Evolutionary conservation across 2,797 vertebrate species (phyloP).

Genomic region (Podarcis siculus): DNA sequence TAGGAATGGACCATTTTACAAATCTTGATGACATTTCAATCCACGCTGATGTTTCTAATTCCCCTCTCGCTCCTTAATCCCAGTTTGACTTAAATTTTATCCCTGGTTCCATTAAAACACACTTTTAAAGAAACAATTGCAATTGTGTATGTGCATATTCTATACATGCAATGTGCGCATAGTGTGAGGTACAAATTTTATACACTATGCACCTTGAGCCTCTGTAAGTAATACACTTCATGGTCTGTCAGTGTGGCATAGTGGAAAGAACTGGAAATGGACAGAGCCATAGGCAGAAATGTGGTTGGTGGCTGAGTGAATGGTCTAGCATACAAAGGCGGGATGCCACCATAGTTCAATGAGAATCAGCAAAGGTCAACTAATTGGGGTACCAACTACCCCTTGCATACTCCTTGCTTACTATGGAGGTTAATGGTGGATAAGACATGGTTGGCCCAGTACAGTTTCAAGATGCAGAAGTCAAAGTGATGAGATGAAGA

Average conservation of each 20-base stretch:
- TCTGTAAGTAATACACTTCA: not conserved
- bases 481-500: not conserved
- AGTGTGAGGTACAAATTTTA: too few relatives aligned
- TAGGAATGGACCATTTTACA: not conserved
- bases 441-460: not conserved
- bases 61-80: too few relatives aligned
- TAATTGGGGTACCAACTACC: not conserved
- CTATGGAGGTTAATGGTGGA: not conserved
- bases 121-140: too few relatives aligned
- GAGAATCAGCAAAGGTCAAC: not conserved
- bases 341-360: not conserved
- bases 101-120: too few relatives aligned
- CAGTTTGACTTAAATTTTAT: too few relatives aligned
- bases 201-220: too few relatives aligned
- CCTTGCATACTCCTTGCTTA: not conserved
- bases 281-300: not conserved
- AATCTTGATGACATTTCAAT: too few relatives aligned
- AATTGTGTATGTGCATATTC: too few relatives aligned
- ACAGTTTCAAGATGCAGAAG: not conserved
- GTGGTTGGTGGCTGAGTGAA: not conserved
- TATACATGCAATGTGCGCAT: too few relatives aligned
- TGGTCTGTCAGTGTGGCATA: not conserved
- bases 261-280: not conserved
- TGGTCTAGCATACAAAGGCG: not conserved
- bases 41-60: too few relatives aligned